Base-by-base conservation (phyloP, 2,888 invertebrate genomes). In the Atrina japonica region DNA sequence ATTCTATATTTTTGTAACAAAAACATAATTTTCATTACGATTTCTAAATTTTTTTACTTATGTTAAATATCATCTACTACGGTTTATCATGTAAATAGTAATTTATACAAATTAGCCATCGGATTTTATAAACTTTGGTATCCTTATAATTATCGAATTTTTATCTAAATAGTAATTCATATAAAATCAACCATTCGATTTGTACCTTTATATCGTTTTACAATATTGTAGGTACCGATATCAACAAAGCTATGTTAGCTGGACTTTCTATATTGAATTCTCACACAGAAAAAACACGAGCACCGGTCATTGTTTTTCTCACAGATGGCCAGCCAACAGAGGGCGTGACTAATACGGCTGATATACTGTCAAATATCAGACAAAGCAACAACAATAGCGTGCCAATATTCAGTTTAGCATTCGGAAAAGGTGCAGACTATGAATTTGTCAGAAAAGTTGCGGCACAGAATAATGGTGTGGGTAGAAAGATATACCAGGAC, bases 401-500 rank as follows among this genome's bases (percentile, higher is more conserved):
- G 3, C 77, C 84, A 0, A 68, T 86, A 3, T 84, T 77, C 66
- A 73, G 77, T 6, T 64, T 86, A 9, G 84, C 82, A 0, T 86
- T 84, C 55, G 86, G 86, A 2, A 25, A 55, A 23, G 76, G 70
- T 25, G 83, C 83, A 9, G 86, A 86, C 64, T 85, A 75, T 66
- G 68, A 75, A 7, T 72, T 86, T 18, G 66, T 83, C 2, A 79
- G 82, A 65, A 78, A 70, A 52, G 41, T 85, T 21, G 76, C 94
- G 0, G 90, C 93, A 23, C 92, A 93, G 67, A 95, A 94, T 89
- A 91, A 92, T 43, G 95, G 94, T 6, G 93, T 95, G 86, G 93
- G 94, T 81, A 91, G 94, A 3, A 93, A 94, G 88, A 94, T 95
- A 78, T 94, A 94, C 90, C 94, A 94, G 87, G 94, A 93, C 21